Conservation (phyloP, 2,797 vertebrate species). For the Aldrovandia affinis region DNA sequence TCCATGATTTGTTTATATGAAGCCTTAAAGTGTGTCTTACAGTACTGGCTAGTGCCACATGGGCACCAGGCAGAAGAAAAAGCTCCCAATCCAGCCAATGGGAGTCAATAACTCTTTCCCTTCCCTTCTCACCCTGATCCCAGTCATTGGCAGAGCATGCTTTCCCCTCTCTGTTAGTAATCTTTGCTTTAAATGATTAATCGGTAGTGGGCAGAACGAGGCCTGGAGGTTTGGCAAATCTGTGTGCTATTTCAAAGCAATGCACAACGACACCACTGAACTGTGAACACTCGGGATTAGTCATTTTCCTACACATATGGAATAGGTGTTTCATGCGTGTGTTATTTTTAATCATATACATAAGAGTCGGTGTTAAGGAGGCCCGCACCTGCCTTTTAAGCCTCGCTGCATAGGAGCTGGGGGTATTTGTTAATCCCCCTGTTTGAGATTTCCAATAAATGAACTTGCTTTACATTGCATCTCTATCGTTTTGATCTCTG, state of each 20-base stretch:
- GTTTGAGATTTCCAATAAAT: background rate
- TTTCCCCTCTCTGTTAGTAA: background rate
- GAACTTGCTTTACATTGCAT: background rate
- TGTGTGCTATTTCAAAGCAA: background rate
- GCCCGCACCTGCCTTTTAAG: background rate
- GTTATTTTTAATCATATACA: background rate
- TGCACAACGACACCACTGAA: background rate
- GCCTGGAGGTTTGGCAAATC: background rate
- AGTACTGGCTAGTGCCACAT: background rate
- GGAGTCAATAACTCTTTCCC: background rate
- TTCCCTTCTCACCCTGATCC: no score
- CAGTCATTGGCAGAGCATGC: background rate
- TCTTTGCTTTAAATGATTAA: background rate
- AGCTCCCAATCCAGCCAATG: background rate
- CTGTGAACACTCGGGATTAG: background rate
- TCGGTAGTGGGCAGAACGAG: background rate
- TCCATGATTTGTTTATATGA: background rate
- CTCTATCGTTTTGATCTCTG: background rate
- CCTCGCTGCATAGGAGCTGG: background rate
- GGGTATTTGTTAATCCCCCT: background rate
- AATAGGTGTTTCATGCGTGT: background rate
- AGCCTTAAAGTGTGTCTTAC: background rate
- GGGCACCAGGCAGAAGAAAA: background rate
- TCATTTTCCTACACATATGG: background rate
- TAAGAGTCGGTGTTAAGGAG: background rate